phyloP scores from a whole-genome alignment of 2,797 vertebrate genomes.

The Meriones psammophilus region DNA sequence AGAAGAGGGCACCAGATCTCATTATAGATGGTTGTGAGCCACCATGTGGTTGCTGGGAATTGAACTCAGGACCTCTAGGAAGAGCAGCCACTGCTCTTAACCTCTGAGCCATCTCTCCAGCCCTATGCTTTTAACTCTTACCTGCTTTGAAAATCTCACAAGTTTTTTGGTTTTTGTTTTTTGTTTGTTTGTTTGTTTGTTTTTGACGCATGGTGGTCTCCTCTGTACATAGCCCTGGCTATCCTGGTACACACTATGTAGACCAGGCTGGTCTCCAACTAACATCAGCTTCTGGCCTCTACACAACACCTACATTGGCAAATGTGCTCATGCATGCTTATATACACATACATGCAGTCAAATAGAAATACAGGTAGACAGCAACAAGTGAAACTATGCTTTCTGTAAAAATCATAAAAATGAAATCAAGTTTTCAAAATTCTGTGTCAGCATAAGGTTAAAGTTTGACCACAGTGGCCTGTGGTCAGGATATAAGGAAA shows the following conservation, averaged over 20 bases:
- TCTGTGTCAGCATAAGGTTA: constrained; percentile 14
- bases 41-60: too few relatives aligned
- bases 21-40: too few relatives aligned
- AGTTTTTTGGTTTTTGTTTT: not conserved
- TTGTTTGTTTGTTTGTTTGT: not conserved
- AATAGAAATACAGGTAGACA: not conserved
- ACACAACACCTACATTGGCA: not conserved
- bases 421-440: constrained; percentile 45
- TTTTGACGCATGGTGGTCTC: not conserved
- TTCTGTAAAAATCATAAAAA: constrained; percentile 25
- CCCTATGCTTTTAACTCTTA: not conserved
- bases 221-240: too few relatives aligned
- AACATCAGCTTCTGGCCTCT: not conserved
- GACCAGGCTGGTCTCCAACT: not conserved
- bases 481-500: not conserved
- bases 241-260: not conserved
- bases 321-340: not conserved
- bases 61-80: too few relatives aligned
- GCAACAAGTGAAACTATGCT: not conserved
- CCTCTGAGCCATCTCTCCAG: too few relatives aligned
- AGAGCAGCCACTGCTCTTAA: too few relatives aligned
- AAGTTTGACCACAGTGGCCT: not conserved
- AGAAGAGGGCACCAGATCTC: too few relatives aligned
- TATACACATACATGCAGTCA: not conserved
- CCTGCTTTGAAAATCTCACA: constrained; percentile 27